These are phyloP conservation scores for Nephrotoma appendiculata DNA, from an alignment of 2,888 invertebrate species.

Conservation along the genomic window DNA sequence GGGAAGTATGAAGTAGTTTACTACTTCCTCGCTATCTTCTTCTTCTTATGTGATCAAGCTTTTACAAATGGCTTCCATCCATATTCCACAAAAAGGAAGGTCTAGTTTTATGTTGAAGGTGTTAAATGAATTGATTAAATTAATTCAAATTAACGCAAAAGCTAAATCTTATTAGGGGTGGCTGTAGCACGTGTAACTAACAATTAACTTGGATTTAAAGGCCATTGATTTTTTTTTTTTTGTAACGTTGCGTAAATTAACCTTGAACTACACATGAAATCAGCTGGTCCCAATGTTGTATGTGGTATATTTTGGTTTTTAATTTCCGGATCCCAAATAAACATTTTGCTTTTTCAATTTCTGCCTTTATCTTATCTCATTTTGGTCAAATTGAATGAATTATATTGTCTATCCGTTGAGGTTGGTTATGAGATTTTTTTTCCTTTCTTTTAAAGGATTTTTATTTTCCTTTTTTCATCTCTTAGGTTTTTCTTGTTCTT, in stretches of 20 bases:
- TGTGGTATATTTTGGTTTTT: background rate
- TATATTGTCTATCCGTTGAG: constrained; percentile 4
- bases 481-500: background rate
- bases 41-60: too few species aligned
- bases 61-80: too few species aligned
- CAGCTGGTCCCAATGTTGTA: background rate
- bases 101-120: too few species aligned
- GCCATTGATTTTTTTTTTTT: too few species aligned
- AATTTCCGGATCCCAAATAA: background rate
- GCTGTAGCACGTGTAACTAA: too few species aligned
- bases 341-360: background rate
- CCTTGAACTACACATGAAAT: background rate
- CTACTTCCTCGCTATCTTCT: too few species aligned
- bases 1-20: too few species aligned
- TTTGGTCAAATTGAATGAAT: background rate
- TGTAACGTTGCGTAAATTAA: background rate
- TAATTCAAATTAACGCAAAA: too few species aligned
- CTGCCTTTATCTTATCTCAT: background rate
- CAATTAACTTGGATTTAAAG: too few species aligned
- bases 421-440: constrained; percentile 2
- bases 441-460: background rate
- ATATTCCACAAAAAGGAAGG: too few species aligned
- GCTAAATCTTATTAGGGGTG: too few species aligned
- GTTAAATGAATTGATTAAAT: too few species aligned
- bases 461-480: background rate